Percentiles rank a stretch among this genome's conserved stretches.
phyloP scores from a whole-genome alignment of 2,113 vertebrate species.

The Leptocoma aspasia region DNA sequence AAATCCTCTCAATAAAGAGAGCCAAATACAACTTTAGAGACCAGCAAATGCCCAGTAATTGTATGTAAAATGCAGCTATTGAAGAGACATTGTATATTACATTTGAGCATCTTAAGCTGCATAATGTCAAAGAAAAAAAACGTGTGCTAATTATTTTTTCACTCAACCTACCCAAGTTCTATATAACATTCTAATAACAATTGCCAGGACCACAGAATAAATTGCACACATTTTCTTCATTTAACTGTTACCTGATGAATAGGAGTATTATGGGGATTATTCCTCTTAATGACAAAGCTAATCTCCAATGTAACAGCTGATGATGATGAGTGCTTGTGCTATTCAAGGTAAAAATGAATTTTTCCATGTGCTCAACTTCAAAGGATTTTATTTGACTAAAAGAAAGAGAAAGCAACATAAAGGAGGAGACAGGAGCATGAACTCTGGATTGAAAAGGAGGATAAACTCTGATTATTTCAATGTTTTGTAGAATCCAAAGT shows the following conservation, averaged over 20 bases:
- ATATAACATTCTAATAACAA: not conserved
- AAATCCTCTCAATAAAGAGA: not conserved
- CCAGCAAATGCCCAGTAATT: not conserved
- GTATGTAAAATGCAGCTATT: not conserved
- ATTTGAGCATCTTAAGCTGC: not conserved
- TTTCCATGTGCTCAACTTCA: constrained; percentile 25
- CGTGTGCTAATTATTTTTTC: constrained; percentile 4
- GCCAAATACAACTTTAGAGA: not conserved
- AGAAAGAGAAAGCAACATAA: constrained; percentile 5
- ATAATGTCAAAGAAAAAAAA: not conserved
- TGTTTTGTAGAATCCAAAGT: constrained; percentile 25
- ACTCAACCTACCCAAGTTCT: not conserved
- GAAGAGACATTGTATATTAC: not conserved
- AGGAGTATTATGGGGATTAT: constrained; percentile 59
- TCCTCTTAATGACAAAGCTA: constrained; percentile 58
- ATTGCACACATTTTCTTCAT: constrained; percentile 40
- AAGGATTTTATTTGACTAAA: constrained; percentile 1
- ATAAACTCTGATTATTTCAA: constrained; percentile 65
- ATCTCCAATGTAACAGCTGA: constrained; percentile 61
- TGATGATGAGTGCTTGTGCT: constrained; percentile 50
- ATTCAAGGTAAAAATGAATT: constrained; percentile 45
- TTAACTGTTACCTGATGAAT: constrained; percentile 65
- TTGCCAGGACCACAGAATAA: constrained; percentile 22
- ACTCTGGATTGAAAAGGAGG: constrained; percentile 34
- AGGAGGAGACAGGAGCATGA: constrained; percentile 14